phyloP scores from a whole-genome alignment of 23 tunicate genomes.

The Styela plicata region DNA sequence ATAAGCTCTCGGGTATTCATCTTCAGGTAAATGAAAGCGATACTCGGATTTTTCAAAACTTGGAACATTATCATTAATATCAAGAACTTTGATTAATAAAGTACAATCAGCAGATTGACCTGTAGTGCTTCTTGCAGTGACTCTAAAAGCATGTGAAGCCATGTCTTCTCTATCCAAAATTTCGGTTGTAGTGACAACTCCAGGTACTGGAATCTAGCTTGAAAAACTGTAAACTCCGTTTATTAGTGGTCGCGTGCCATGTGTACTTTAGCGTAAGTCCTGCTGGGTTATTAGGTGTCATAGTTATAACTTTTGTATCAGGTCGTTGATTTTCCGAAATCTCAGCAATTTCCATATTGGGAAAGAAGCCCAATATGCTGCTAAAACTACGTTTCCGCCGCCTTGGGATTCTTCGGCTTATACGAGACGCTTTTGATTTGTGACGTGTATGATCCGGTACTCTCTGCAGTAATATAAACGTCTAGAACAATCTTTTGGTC shows the following conservation, averaged over 20 bases:
- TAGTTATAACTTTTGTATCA: conserved; percentile 13
- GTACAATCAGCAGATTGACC: conserved; percentile 30
- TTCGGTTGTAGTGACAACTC: conserved; percentile 44
- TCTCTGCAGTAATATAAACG: not conserved
- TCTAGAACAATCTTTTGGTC: not conserved
- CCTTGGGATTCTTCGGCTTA: not conserved
- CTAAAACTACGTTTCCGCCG: not conserved
- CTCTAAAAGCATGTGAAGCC: conserved; percentile 45
- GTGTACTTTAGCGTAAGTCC: conserved; percentile 19
- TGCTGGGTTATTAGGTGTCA: conserved; percentile 4
- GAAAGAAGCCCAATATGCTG: not conserved
- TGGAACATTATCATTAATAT: conserved; percentile 76
- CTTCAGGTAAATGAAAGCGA: conserved; percentile 35
- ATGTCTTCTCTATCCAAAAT: conserved; percentile 65
- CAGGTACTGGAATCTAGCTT: conserved; percentile 37
- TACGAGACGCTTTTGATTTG: not conserved
- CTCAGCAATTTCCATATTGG: not conserved
- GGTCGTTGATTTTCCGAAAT: conserved; percentile 16
- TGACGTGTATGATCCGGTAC: too few relatives aligned
- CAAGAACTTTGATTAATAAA: conserved; percentile 45
- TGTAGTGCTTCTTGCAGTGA: conserved; percentile 38
- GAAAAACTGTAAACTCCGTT: conserved; percentile 46
- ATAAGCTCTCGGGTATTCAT: conserved; percentile 22
- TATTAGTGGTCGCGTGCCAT: conserved; percentile 41
- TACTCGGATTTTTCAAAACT: conserved; percentile 49